phyloP scores from a whole-genome alignment of 1,140 invertebrate genomes.

The Listronotus oregonensis region DNA sequence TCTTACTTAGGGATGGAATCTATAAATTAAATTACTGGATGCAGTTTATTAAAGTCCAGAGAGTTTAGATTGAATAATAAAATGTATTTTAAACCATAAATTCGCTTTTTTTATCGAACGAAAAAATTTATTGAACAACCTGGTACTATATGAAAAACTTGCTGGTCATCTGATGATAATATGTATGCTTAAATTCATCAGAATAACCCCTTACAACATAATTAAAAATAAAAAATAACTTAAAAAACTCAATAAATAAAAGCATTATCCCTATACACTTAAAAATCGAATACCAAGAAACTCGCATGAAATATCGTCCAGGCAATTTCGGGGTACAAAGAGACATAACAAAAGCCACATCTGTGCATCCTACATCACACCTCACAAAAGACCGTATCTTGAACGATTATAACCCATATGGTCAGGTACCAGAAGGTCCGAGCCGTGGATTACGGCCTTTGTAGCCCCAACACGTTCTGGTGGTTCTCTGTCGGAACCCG shows the following conservation, averaged over 20 bases:
- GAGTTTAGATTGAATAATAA: too few relatives aligned
- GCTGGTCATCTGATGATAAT: too few relatives aligned
- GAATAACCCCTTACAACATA: not conserved
- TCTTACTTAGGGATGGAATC: too few relatives aligned
- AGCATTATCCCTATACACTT: too few relatives aligned
- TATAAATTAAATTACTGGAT: too few relatives aligned
- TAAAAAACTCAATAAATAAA: too few relatives aligned
- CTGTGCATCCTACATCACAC: constrained; percentile 44
- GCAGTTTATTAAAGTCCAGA: too few relatives aligned
- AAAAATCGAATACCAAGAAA: constrained; percentile 21
- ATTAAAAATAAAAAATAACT: not conserved
- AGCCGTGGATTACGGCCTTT: not conserved
- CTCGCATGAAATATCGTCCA: constrained; percentile 26
- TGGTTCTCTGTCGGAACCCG: constrained; percentile 29
- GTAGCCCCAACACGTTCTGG: constrained; percentile 23
- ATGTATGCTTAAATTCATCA: not conserved
- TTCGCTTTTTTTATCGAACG: too few relatives aligned
- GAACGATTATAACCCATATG: constrained; percentile 32
- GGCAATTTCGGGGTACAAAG: constrained; percentile 37
- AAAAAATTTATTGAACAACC: too few relatives aligned
- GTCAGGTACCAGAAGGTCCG: constrained; percentile 12
- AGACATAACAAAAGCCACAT: constrained; percentile 39
- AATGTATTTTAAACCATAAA: too few relatives aligned
- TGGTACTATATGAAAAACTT: too few relatives aligned
- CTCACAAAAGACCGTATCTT: constrained; percentile 33